phyloP scores from a whole-genome alignment of 2,113 vertebrate genomes.

The Microcebus jonahi region DNA sequence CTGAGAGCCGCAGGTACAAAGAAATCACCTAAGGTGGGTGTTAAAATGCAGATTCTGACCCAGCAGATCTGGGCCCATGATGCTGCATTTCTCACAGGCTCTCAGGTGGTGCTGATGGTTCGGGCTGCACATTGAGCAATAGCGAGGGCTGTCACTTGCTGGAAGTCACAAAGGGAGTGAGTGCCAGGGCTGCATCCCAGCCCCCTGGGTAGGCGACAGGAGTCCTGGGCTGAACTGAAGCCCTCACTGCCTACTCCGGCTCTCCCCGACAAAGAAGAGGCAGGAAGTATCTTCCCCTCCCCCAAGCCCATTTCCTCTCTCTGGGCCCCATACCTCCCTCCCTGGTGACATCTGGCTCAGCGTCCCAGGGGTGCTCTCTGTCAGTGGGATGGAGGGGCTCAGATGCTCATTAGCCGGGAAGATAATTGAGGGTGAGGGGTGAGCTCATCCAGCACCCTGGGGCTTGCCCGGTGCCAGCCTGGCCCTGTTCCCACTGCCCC shows the following conservation, averaged over 20 bases:
- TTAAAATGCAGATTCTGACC: background rate
- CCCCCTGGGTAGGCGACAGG: too few relatives aligned
- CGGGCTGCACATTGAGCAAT: background rate
- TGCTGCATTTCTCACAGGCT: background rate
- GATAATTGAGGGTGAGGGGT: background rate
- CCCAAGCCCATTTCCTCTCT: conserved; percentile 52
- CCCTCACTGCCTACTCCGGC: background rate
- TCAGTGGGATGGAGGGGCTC: background rate
- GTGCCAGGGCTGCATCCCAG: background rate
- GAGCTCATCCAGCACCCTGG: conserved; percentile 17
- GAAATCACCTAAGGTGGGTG: background rate
- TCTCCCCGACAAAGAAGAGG: background rate
- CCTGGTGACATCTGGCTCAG: conserved; percentile 41
- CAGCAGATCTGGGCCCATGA: background rate
- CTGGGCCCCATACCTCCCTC: background rate
- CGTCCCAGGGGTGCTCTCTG: conserved; percentile 14
- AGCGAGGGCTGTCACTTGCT: background rate
- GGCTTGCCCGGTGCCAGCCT: background rate
- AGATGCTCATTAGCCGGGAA: conserved; percentile 53
- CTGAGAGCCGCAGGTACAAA: fast-evolving
- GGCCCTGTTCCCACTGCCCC: background rate
- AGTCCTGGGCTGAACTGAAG: background rate
- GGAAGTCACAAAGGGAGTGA: background rate
- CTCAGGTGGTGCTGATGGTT: background rate
- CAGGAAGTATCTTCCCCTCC: conserved; percentile 51